These are phyloP conservation scores for Amorpha juglandis DNA, from an alignment of 2,888 invertebrate species.

Conservation along the genomic window DNA sequence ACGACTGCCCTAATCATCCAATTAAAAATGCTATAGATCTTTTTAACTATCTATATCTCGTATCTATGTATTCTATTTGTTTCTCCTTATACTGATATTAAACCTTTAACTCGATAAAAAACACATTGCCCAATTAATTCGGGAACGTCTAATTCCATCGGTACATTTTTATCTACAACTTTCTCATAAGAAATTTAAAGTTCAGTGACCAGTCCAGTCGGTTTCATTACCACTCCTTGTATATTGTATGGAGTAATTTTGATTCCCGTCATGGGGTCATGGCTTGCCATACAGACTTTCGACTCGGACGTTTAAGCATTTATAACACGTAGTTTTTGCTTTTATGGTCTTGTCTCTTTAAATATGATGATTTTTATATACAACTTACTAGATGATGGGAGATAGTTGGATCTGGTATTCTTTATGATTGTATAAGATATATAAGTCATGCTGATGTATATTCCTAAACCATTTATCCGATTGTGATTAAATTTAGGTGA, in stretches of 20 bases:
- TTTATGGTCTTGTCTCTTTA: constrained; percentile 10
- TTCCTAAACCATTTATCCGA: too few relatives aligned
- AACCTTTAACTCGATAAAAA: constrained; percentile 15
- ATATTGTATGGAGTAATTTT: constrained; percentile 36
- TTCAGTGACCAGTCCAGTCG: constrained; percentile 24
- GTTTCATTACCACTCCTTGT: constrained; percentile 14
- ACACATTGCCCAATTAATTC: constrained; percentile 24
- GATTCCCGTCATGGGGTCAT: constrained; percentile 37
- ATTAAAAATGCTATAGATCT: background rate
- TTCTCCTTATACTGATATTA: constrained; percentile 3
- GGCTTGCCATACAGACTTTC: constrained; percentile 39
- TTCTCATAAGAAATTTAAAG: constrained; percentile 26
- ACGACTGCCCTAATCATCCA: background rate
- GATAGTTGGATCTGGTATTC: too few relatives aligned
- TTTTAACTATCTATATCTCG: background rate
- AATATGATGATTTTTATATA: background rate
- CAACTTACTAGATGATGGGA: background rate
- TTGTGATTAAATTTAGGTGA: too few relatives aligned
- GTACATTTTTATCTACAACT: constrained; percentile 19
- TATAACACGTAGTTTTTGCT: background rate
- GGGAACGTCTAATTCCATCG: constrained; percentile 13
- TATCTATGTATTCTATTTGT: background rate
- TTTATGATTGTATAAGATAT: background rate
- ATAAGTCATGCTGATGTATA: too few relatives aligned
- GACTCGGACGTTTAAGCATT: background rate